phyloP scores from a whole-genome alignment of 2,888 invertebrate genomes.

The Lochmaea capreae region DNA sequence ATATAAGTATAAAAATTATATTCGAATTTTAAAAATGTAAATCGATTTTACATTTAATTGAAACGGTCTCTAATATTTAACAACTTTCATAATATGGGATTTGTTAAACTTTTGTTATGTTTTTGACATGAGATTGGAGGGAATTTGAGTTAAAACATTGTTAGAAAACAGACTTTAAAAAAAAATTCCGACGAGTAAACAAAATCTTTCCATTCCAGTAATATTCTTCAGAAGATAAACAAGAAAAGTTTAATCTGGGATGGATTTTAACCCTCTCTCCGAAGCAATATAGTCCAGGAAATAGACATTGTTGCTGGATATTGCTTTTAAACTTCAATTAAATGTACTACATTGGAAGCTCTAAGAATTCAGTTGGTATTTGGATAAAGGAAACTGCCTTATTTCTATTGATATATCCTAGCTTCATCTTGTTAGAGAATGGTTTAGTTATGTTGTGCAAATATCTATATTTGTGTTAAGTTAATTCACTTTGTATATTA shows the following conservation, averaged over 20 bases:
- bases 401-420: too few species aligned
- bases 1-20: too few species aligned
- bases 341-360: neutral
- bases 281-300: constrained; percentile 17
- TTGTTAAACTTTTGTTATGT: constrained; percentile 9
- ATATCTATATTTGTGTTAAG: too few species aligned
- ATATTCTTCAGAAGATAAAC: constrained; percentile 32
- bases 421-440: too few species aligned
- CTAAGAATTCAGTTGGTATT: neutral
- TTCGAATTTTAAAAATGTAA: too few species aligned
- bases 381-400: neutral
- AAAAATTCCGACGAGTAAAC: constrained; percentile 26
- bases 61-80: neutral
- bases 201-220: constrained; percentile 31
- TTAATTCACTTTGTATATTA: too few species aligned
- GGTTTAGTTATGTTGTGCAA: too few species aligned
- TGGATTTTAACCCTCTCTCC: constrained; percentile 24
- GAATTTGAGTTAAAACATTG: constrained; percentile 19
- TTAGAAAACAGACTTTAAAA: constrained; percentile 8
- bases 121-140: constrained; percentile 21
- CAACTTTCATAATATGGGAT: neutral
- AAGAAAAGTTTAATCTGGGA: constrained; percentile 35
- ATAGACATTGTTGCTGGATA: neutral
- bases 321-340: neutral
- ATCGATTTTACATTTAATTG: too few species aligned